Evolutionary conservation across 2,888 invertebrate species (phyloP).

Genomic region (Pilophorus perplexus): DNA sequence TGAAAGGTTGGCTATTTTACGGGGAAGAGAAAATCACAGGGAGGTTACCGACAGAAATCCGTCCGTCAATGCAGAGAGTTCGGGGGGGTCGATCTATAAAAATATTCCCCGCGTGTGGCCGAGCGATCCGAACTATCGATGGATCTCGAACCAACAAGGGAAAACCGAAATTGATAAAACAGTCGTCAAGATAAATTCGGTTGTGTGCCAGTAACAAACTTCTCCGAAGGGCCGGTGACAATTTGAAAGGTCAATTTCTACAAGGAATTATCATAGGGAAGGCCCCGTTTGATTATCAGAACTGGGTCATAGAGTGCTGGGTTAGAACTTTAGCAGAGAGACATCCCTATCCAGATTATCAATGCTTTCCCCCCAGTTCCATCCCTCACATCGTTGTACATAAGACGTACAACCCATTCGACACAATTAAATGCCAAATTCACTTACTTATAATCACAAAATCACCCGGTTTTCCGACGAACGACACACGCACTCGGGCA

Average conservation of each 20-base stretch:
- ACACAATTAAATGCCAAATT: neutral
- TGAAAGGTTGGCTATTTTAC: too few species aligned
- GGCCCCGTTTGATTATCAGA: constrained; percentile 17
- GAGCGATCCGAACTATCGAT: neutral
- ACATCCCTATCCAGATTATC: too few species aligned
- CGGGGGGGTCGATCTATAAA: constrained; percentile 27
- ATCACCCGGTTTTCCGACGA: neutral
- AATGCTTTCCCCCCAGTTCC: too few species aligned
- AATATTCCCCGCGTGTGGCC: constrained; percentile 25
- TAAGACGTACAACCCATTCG: too few species aligned
- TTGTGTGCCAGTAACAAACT: too few species aligned
- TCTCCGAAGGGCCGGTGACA: neutral
- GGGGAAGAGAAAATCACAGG: too few species aligned
- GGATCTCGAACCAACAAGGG: neutral
- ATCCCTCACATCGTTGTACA: too few species aligned
- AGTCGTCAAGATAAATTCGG: too few species aligned
- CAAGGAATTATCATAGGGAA: constrained; percentile 12
- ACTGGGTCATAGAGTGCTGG: constrained; percentile 23
- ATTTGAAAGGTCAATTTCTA: constrained; percentile 36
- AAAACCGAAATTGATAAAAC: too few species aligned
- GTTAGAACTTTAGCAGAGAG: neutral
- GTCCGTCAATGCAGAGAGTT: neutral
- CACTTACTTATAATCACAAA: constrained; percentile 16
- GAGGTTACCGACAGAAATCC: too few species aligned
- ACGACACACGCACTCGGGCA: constrained; percentile 31